Base-by-base conservation (phyloP, 2,888 invertebrate genomes). In the Amphipoea oculea region DNA sequence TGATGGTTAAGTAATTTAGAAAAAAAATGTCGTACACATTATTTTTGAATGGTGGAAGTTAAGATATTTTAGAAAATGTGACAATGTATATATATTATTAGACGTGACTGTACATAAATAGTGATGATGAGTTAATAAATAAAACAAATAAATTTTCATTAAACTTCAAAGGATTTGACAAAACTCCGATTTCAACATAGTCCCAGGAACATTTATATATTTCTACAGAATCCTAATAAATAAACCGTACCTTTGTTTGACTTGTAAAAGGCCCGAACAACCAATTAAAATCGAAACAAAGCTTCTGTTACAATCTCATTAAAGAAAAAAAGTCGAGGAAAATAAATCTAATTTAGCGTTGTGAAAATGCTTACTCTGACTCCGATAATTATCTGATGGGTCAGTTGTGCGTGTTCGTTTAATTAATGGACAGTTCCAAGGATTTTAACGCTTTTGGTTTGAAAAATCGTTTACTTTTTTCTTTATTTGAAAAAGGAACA, bases 221-320 rank as follows among this genome's bases (percentile, higher is more conserved):
- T 42, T 40, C 45, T 42, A 48, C 17, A 42, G 72, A 40, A 76
- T 77, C 80, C 78, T 79, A 85, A 87, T 85, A 83, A 85, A 88
- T 85, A 85, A 82, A 83, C 70, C 51, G 73, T 78, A 76, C 82
- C 77, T 89, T 89, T 81, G 77, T 87, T 85, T 85, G 73, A 89
- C 82, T 89, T 83, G 78, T 80, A 63, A 87, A 89, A 63, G 73
- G 71, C 67, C 73, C 65, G 68, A 88, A 86, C 79, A 87, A 80
- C 81, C 88, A 87, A 85, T 88, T 89, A 89, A 70, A 81, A 77
- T 40, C n/a, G 57, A 74, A 79, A 87, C 83, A 87, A 89, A 78
- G 79, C 81, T 77, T 51, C 77, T 17, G 79, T 89, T 76, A 89
- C 81, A 83, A 73, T 75, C 81, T 87, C 88, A 82, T 89, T 85